These are phyloP conservation scores for Lethenteron camtschaticum DNA, from an alignment of 2,113 vertebrate genomes.

Conservation along the genomic window DNA sequence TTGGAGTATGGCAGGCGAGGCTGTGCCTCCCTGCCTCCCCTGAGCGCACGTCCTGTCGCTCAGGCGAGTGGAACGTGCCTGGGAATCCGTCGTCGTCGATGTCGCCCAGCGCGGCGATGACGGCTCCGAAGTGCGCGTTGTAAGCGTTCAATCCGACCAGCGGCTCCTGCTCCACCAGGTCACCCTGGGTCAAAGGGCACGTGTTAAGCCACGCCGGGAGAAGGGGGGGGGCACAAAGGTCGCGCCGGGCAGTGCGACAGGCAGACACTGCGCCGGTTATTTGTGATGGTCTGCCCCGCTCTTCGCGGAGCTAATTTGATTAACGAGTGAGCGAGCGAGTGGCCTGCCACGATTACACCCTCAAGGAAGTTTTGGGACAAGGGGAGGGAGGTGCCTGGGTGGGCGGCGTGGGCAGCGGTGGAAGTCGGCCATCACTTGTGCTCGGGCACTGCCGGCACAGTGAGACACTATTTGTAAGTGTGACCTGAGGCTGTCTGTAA, in stretches of 20 bases:
- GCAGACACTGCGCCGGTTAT: neutral
- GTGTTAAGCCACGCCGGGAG: neutral
- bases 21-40: too few species aligned
- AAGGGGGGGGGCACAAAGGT: neutral
- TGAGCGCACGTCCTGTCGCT: too few species aligned
- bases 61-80: slow-evolving; percentile 28
- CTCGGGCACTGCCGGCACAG: too few species aligned
- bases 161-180: slow-evolving; percentile 45
- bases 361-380: too few species aligned
- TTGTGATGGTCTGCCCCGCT: neutral
- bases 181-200: slow-evolving; percentile 31
- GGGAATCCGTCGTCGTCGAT: slow-evolving; percentile 75
- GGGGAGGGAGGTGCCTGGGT: too few species aligned
- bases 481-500: too few species aligned
- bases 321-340: neutral
- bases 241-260: neutral
- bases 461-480: too few species aligned
- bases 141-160: slow-evolving; percentile 44
- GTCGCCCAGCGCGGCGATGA: slow-evolving; percentile 50
- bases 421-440: too few species aligned
- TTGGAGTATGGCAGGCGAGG: too few species aligned
- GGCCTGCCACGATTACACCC: too few species aligned
- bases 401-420: too few species aligned
- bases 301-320: neutral
- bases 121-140: slow-evolving; percentile 85